Evolutionary conservation across 2,797 vertebrate genomes (phyloP).

Genomic region (Tapirus indicus): DNA sequence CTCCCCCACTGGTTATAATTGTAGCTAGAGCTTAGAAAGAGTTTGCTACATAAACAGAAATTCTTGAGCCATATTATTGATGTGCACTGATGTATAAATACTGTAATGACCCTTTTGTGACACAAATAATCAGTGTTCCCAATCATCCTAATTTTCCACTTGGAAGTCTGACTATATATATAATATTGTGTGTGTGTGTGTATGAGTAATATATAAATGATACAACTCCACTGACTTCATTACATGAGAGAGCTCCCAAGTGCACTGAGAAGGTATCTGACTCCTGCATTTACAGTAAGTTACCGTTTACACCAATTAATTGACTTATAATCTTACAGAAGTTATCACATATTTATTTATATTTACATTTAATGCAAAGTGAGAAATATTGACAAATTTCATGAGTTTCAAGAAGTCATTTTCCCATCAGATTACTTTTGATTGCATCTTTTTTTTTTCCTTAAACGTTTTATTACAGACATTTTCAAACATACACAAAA

Average conservation of each 20-base stretch:
- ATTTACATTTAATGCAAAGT: background rate
- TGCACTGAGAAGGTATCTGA: background rate
- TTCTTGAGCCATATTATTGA: background rate
- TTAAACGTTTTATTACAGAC: background rate
- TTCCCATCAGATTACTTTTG: background rate
- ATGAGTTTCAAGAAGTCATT: background rate
- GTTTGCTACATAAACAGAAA: background rate
- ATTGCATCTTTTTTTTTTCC: background rate
- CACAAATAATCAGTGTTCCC: background rate
- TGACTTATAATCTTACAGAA: background rate
- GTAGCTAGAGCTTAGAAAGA: background rate
- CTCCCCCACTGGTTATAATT: background rate
- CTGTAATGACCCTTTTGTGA: background rate
- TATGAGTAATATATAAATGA: background rate
- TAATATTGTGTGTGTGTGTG: background rate
- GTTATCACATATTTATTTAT: background rate
- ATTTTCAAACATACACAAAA: background rate
- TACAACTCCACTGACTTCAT: background rate
- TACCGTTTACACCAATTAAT: background rate
- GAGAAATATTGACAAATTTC: constrained; percentile 30
- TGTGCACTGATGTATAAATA: background rate
- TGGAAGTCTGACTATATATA: background rate
- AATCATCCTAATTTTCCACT: background rate
- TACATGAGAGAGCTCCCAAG: background rate
- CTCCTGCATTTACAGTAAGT: background rate